phyloP scores from a whole-genome alignment of 2,888 invertebrate species.

The Eupeodes luniger region DNA sequence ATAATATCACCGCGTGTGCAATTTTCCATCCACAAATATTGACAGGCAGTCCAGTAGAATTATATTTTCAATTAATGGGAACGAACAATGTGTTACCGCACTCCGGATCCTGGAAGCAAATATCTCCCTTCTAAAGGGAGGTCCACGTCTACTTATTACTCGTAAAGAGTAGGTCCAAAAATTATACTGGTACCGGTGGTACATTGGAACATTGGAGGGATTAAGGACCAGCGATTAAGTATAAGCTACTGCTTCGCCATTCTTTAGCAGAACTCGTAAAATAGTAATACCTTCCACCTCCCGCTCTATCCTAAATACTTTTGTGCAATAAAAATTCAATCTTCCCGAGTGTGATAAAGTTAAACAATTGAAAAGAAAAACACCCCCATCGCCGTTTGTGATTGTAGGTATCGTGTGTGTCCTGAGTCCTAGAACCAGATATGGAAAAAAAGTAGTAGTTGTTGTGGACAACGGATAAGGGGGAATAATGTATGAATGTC shows the following conservation, averaged over 20 bases:
- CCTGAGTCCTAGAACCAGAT: neutral
- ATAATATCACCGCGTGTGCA: too few relatives aligned
- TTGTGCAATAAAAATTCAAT: constrained; percentile 68
- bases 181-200: too few relatives aligned
- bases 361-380: constrained; percentile 50
- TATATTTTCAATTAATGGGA: too few relatives aligned
- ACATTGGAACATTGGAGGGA: too few relatives aligned
- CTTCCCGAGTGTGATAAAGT: constrained; percentile 57
- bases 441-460: neutral
- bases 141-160: too few relatives aligned
- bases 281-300: constrained; percentile 4
- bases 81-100: too few relatives aligned
- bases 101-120: too few relatives aligned
- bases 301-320: neutral
- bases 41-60: too few relatives aligned
- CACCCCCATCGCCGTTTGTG: neutral
- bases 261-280: neutral
- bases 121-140: too few relatives aligned
- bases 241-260: constrained; percentile 35
- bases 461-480: constrained; percentile 16
- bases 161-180: too few relatives aligned
- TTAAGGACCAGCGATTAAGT: constrained; percentile 37
- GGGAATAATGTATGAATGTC: constrained; percentile 15
- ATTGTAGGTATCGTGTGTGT: neutral
- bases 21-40: too few relatives aligned